phyloP scores from a whole-genome alignment of 2,113 vertebrate genomes.

The Aegithalos caudatus region DNA sequence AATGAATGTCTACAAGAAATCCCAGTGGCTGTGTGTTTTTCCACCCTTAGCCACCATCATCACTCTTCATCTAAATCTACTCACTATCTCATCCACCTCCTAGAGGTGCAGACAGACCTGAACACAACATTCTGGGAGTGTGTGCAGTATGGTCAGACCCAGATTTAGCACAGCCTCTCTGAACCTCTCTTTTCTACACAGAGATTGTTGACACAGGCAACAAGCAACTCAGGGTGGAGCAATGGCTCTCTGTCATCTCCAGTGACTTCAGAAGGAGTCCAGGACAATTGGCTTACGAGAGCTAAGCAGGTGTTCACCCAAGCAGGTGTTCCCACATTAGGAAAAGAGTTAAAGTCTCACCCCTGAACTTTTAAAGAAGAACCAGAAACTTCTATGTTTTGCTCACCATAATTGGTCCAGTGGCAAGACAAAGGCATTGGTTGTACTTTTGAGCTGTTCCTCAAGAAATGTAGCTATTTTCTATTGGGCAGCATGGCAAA shows the following conservation, averaged over 20 bases:
- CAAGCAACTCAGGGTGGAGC: fast-evolving
- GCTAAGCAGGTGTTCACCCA: too few relatives aligned
- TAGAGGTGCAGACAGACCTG: neutral
- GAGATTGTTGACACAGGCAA: neutral
- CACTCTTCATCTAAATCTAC: neutral
- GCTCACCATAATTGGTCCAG: too few relatives aligned
- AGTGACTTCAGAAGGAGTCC: neutral
- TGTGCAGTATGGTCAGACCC: neutral
- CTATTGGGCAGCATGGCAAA: too few relatives aligned
- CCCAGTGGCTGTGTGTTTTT: neutral
- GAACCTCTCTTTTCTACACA: neutral
- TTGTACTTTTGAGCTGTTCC: too few relatives aligned
- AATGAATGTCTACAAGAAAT: neutral
- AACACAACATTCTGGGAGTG: neutral
- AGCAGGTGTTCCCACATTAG: too few relatives aligned
- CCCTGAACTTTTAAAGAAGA: too few relatives aligned
- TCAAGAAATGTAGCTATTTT: too few relatives aligned
- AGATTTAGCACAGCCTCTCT: neutral
- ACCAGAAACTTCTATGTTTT: too few relatives aligned
- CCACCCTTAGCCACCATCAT: neutral
- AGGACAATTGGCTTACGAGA: neutral
- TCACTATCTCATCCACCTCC: neutral
- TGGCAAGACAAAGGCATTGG: too few relatives aligned
- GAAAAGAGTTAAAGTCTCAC: too few relatives aligned
- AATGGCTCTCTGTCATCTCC: neutral